Conservation (phyloP, 2,113 vertebrate species). For the Ursus arctos region DNA sequence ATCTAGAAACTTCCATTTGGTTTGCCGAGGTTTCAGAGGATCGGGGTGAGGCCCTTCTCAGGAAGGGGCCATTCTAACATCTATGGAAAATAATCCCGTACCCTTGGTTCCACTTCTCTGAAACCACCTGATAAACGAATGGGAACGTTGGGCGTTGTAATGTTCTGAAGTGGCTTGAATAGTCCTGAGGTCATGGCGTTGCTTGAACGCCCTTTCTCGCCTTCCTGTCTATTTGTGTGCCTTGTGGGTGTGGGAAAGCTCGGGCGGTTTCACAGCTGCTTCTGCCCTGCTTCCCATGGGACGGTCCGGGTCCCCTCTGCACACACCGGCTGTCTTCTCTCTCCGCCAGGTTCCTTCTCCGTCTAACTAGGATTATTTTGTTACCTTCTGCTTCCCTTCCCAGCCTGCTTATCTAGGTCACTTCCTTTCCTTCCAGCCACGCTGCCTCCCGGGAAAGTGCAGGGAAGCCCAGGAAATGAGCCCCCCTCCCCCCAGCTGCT, state of each 20-base stretch:
- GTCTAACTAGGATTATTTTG: neutral
- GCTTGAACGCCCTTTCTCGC: neutral
- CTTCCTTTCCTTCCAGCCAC: neutral
- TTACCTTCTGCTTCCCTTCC: neutral
- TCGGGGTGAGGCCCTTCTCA: constrained; percentile 4
- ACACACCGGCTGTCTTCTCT: neutral
- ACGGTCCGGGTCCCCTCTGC: neutral
- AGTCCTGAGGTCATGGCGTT: neutral
- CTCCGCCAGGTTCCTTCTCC: neutral
- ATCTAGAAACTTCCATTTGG: constrained; percentile 54
- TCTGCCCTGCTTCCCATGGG: neutral
- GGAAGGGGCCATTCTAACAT: constrained; percentile 56
- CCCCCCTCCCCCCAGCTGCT: fast-evolving
- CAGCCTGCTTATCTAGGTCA: neutral
- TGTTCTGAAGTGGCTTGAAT: constrained; percentile 68
- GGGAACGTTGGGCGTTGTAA: constrained; percentile 64
- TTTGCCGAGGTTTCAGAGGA: constrained; percentile 45
- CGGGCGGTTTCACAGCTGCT: neutral
- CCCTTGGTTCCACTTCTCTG: constrained; percentile 71
- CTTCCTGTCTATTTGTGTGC: neutral
- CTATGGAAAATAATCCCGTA: constrained; percentile 58
- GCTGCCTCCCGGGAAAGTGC: neutral
- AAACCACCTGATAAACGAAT: constrained; percentile 68
- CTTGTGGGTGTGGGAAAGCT: neutral
- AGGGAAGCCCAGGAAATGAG: neutral